phyloP scores from a whole-genome alignment of 2,797 vertebrate species.

The Taeniopygia guttata region DNA sequence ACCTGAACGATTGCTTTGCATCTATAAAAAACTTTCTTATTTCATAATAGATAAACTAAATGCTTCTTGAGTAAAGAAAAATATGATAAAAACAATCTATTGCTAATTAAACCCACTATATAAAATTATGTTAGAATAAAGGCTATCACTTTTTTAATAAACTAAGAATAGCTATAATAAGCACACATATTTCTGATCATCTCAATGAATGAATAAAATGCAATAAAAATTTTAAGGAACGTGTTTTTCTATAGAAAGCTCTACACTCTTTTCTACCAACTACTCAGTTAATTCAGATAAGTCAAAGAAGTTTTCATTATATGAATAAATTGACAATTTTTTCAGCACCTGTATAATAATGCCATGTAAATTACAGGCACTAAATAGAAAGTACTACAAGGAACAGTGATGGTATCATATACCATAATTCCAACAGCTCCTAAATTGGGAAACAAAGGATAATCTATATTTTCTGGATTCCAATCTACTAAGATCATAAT shows the following conservation, averaged over 20 bases:
- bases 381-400: conserved; percentile 28
- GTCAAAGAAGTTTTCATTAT: background rate
- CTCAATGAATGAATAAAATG: background rate
- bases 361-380: background rate
- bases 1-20: background rate
- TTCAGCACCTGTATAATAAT: background rate
- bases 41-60: background rate
- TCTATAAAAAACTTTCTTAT: background rate
- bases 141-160: background rate
- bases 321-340: background rate
- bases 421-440: background rate
- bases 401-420: background rate
- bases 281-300: background rate
- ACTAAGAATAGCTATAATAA: background rate
- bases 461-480: conserved; percentile 21
- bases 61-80: background rate
- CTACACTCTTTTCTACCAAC: background rate
- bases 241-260: background rate
- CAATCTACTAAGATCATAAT: background rate
- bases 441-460: background rate
- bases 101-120: background rate
- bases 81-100: background rate
- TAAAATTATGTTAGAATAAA: background rate
- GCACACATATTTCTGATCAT: background rate
- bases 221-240: background rate